Percentiles rank a stretch among this genome's conserved stretches.
Conservation (phyloP, 2,797 vertebrate genomes). For the Nasua narica region DNA sequence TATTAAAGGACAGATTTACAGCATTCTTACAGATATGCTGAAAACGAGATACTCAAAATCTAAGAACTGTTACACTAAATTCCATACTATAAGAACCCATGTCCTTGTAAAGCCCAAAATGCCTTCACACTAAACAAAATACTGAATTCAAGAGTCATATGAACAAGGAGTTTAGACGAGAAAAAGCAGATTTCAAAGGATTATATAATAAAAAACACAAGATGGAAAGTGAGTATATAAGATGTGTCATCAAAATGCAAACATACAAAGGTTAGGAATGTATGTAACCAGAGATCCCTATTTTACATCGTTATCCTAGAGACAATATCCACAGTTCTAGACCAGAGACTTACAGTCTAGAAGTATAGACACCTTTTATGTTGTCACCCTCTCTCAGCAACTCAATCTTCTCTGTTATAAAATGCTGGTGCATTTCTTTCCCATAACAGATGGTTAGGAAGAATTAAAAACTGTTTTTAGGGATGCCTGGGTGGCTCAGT, state of each 20-base stretch:
- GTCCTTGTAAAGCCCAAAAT: neutral
- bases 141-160: neutral
- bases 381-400: neutral
- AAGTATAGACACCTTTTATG: neutral
- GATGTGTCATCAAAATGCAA: neutral
- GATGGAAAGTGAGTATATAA: neutral
- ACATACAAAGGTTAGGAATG: neutral
- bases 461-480: neutral
- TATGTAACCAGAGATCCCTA: neutral
- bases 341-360: neutral
- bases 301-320: neutral
- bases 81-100: neutral
- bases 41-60: neutral
- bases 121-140: neutral
- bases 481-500: neutral
- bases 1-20: neutral
- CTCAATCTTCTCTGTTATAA: neutral
- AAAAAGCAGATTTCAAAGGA: slow-evolving; percentile 2
- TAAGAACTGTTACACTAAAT: neutral
- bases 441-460: neutral
- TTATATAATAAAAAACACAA: neutral
- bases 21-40: neutral
- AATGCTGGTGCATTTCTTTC: neutral
- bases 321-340: neutral
- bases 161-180: neutral